A percentile compares a stretch with the other conserved stretches of the same genome.
phyloP scores from a whole-genome alignment of 2,888 invertebrate species.

The Polymixis lichenea region DNA sequence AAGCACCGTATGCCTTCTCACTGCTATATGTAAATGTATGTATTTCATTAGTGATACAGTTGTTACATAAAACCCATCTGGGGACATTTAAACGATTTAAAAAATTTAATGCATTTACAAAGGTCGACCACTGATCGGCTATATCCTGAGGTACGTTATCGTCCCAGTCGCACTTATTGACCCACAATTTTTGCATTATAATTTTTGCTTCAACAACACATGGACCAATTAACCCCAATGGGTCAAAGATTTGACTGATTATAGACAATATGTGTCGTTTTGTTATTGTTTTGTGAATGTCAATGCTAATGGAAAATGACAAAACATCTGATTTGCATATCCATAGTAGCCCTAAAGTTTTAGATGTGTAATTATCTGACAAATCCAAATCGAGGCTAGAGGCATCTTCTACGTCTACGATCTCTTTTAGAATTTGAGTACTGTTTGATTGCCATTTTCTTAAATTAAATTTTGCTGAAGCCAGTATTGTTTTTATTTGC shows the following conservation, averaged over 20 bases:
- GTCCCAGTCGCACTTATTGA: constrained; percentile 1
- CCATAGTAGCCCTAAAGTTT: too few relatives aligned
- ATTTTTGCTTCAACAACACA: constrained; percentile 5
- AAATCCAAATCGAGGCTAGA: too few relatives aligned
- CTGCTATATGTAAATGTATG: constrained; percentile 5
- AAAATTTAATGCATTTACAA: background rate
- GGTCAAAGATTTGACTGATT: background rate
- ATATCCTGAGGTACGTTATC: background rate
- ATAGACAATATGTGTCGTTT: constrained; percentile 4
- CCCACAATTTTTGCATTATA: too few relatives aligned
- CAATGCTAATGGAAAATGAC: background rate
- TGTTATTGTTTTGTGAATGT: constrained; percentile 4
- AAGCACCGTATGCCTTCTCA: constrained; percentile 1
- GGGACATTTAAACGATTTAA: background rate
- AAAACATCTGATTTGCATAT: too few relatives aligned
- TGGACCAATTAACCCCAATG: constrained; percentile 2
- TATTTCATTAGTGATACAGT: background rate
- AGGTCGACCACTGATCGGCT: background rate
- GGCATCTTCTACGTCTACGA: too few relatives aligned
- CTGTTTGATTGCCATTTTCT: too few relatives aligned
- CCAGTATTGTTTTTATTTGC: too few relatives aligned
- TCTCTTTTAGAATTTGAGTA: too few relatives aligned
- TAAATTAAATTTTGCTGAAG: too few relatives aligned
- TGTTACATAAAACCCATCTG: background rate
- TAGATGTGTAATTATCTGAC: too few relatives aligned